These are phyloP conservation scores for Bambusicola thoracicus DNA, from an alignment of 2,113 vertebrate genomes.

Conservation along the genomic window DNA sequence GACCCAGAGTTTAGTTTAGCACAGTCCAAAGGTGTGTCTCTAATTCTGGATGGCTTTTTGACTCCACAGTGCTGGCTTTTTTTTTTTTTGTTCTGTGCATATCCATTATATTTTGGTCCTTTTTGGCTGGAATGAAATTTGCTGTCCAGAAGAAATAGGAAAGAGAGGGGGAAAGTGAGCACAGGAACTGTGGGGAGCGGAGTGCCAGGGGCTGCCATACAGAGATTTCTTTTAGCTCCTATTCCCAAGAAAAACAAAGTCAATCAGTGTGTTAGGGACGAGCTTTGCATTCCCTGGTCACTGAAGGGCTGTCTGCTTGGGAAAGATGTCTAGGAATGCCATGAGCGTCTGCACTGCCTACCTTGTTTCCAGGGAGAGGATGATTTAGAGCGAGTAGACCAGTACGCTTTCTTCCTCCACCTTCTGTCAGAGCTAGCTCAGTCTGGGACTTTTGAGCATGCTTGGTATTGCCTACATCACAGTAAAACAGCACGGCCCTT, in stretches of 20 bases:
- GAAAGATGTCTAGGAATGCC: neutral
- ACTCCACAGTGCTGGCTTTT: neutral
- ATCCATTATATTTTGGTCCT: neutral
- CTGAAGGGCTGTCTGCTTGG: neutral
- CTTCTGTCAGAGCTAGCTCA: fast-evolving
- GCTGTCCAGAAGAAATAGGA: neutral
- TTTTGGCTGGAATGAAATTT: slow-evolving; percentile 36
- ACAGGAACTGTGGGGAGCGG: neutral
- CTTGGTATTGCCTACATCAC: neutral
- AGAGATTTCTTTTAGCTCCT: neutral
- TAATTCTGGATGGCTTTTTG: neutral
- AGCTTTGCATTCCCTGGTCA: neutral
- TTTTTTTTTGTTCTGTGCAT: neutral
- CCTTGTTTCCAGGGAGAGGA: neutral
- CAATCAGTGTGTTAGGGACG: neutral
- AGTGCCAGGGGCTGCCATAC: slow-evolving; percentile 16
- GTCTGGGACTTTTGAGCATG: neutral
- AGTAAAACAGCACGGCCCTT: neutral
- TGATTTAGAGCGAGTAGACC: neutral
- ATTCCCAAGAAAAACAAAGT: neutral
- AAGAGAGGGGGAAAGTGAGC: neutral
- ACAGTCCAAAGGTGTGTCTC: neutral
- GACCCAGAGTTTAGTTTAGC: neutral
- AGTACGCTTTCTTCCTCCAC: neutral
- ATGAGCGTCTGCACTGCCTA: neutral